Percentiles rank a stretch among this genome's conserved stretches.
These are phyloP conservation scores for Calidris pugnax DNA, from an alignment of 2,113 vertebrate species.

Conservation along the genomic window DNA sequence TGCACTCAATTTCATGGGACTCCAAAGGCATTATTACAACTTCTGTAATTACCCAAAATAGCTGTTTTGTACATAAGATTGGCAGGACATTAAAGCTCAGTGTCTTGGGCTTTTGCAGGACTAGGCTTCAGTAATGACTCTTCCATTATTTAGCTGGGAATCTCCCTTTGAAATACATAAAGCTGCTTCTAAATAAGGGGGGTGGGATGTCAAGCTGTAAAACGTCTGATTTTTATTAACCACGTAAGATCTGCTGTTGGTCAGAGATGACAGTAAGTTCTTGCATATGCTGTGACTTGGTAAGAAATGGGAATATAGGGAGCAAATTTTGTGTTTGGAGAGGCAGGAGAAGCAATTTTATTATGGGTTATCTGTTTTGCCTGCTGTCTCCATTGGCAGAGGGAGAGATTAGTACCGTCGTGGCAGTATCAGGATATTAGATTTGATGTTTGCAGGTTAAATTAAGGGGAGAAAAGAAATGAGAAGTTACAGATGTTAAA, in stretches of 20 bases:
- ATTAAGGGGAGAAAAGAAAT: not conserved
- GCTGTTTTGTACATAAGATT: not conserved
- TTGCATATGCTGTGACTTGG: not conserved
- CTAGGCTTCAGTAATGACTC: not conserved
- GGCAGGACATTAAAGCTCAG: slow-evolving; percentile 36
- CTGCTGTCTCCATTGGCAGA: not conserved
- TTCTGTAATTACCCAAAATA: slow-evolving; percentile 31
- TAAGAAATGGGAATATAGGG: not conserved
- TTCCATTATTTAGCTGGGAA: not conserved
- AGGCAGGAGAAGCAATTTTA: not conserved
- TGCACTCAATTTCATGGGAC: not conserved
- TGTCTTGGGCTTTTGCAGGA: slow-evolving; percentile 9
- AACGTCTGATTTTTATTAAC: not conserved
- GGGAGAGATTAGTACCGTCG: not conserved
- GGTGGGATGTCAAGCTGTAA: not conserved
- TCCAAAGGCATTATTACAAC: slow-evolving; percentile 16
- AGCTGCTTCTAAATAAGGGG: not conserved
- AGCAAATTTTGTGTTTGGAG: not conserved
- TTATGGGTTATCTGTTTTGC: not conserved
- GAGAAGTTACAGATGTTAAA: not conserved
- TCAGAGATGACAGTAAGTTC: not conserved
- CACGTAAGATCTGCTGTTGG: not conserved
- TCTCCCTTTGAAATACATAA: not conserved
- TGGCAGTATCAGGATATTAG: not conserved
- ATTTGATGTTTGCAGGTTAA: not conserved